A percentile compares a stretch with the other conserved stretches of the same genome.
phyloP scores from a whole-genome alignment of 2,888 invertebrate genomes.

The Drosophila nigricruria region DNA sequence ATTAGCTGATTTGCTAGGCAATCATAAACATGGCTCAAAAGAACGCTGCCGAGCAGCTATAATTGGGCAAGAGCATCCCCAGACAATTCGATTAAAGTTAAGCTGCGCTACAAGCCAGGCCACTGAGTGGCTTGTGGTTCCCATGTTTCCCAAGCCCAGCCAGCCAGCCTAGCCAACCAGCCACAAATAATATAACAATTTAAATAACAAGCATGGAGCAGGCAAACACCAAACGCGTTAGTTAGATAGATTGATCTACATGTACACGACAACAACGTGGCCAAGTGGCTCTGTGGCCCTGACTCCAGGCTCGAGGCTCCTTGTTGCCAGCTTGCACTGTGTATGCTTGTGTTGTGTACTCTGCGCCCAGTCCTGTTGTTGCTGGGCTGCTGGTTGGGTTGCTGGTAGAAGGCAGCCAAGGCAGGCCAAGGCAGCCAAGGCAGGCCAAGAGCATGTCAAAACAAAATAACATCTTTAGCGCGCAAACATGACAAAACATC shows the following conservation, averaged over 20 bases:
- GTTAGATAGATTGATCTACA: slow-evolving; percentile 81
- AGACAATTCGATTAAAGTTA: slow-evolving; percentile 78
- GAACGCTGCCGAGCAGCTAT: slow-evolving; percentile 42
- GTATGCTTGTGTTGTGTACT: slow-evolving; percentile 20
- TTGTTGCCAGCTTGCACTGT: slow-evolving; percentile 10
- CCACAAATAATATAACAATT: slow-evolving; percentile 81
- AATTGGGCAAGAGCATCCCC: slow-evolving; percentile 52
- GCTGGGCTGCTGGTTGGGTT: slow-evolving; percentile 20
- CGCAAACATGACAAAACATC: slow-evolving; percentile 82
- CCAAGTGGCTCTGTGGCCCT: slow-evolving; percentile 42
- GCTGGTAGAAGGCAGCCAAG: slow-evolving; percentile 23
- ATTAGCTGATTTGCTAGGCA: slow-evolving; percentile 66
- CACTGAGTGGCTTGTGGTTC: slow-evolving; percentile 30
- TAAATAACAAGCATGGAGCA: slow-evolving; percentile 76
- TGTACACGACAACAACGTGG: slow-evolving; percentile 73
- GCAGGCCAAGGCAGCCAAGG: slow-evolving; percentile 40
- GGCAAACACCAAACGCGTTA: slow-evolving; percentile 80
- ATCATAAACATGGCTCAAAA: slow-evolving; percentile 62
- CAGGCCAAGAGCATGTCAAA: slow-evolving; percentile 79
- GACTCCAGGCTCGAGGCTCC: slow-evolving; percentile 13
- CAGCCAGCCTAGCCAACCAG: slow-evolving; percentile 33
- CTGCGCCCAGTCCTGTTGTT: slow-evolving; percentile 33
- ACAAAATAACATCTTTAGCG: slow-evolving; percentile 81
- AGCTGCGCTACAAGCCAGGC: slow-evolving; percentile 53
- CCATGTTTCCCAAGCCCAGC: slow-evolving; percentile 70